phyloP scores from a whole-genome alignment of 2,113 vertebrate species.

The Onychostoma macrolepis region DNA sequence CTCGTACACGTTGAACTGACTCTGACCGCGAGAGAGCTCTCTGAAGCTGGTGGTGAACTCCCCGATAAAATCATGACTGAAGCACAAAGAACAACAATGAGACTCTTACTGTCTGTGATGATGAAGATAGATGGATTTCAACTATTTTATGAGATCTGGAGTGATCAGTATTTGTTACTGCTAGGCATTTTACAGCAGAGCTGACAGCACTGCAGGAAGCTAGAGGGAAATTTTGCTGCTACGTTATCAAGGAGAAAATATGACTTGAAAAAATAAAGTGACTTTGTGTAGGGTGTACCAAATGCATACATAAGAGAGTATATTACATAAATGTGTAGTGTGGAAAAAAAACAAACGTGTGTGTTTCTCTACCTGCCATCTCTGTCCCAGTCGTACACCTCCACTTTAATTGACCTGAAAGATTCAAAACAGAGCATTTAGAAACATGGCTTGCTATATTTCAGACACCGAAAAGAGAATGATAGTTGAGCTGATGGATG shows the following conservation, averaged over 20 bases:
- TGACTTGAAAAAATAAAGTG: neutral
- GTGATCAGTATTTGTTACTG: neutral
- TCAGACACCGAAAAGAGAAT: conserved; percentile 24
- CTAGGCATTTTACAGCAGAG: neutral
- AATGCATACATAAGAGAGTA: neutral
- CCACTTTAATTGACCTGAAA: conserved; percentile 90
- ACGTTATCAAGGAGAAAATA: neutral
- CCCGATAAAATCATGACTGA: conserved; percentile 94
- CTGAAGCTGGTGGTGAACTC: conserved; percentile 94
- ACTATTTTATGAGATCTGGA: neutral
- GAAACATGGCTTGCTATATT: neutral
- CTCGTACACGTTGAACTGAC: conserved; percentile 88
- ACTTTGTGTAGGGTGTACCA: neutral
- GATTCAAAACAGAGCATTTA: conserved; percentile 49
- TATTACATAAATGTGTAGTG: neutral
- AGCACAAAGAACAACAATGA: conserved; percentile 44
- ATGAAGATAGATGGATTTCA: conserved; percentile 4
- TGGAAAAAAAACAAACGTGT: neutral
- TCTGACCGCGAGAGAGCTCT: conserved; percentile 88
- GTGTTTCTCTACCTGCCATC: conserved; percentile 84
- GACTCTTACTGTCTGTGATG: neutral
- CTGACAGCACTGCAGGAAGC: neutral
- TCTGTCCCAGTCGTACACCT: conserved; percentile 94
- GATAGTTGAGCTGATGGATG: neutral
- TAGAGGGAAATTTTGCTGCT: neutral